A percentile compares a stretch with the other conserved stretches of the same genome.
phyloP scores from a whole-genome alignment of 2,888 invertebrate genomes.

The Brenthis ino region DNA sequence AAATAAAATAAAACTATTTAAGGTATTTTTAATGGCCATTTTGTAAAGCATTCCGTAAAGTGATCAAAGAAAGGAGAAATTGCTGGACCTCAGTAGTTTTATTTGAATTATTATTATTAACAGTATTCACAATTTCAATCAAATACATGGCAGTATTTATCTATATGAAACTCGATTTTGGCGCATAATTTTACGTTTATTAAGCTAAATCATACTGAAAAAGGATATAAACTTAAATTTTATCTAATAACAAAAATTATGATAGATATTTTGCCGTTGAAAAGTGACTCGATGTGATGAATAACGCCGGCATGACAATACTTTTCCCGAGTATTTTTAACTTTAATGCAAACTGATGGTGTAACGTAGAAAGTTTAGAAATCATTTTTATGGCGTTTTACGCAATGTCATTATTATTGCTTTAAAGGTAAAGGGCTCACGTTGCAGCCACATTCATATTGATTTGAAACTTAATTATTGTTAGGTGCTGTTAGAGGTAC shows the following conservation, averaged over 20 bases:
- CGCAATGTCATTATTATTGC: constrained; percentile 1
- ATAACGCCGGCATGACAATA: constrained; percentile 14
- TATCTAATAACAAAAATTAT: constrained; percentile 8
- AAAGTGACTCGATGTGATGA: constrained; percentile 11
- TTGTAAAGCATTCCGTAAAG: no score
- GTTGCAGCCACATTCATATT: neutral
- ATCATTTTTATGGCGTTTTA: constrained; percentile 12
- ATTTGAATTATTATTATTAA: no score
- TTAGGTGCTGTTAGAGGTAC: neutral
- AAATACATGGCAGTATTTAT: no score
- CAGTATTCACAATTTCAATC: no score
- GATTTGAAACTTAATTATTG: neutral
- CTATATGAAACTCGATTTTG: no score
- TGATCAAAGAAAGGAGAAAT: no score
- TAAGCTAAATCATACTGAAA: neutral
- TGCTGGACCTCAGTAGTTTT: no score
- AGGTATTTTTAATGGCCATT: no score
- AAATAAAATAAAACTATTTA: no score
- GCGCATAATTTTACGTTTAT: no score
- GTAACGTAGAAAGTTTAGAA: constrained; percentile 14
- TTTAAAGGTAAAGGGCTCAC: neutral
- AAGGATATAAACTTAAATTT: neutral
- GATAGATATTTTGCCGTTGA: constrained; percentile 10
- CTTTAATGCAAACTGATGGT: constrained; percentile 3
- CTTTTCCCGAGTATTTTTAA: constrained; percentile 15